A percentile compares a stretch with the other conserved stretches of the same genome.
These are phyloP conservation scores for Onychostoma macrolepis DNA, from an alignment of 2,113 vertebrate species.

Conservation along the genomic window DNA sequence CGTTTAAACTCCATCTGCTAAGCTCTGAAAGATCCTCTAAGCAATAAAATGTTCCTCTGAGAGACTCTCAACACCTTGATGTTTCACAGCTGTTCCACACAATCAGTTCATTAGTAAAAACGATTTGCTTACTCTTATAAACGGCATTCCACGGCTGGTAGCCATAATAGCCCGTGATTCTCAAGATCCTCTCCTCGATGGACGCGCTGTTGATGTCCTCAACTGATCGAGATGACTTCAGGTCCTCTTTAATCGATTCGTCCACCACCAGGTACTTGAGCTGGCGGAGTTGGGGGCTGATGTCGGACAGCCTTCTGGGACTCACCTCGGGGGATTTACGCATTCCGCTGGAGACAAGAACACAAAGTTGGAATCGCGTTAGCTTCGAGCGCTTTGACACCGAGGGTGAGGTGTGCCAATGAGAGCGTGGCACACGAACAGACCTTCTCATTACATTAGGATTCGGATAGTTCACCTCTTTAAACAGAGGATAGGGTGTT, in stretches of 20 bases:
- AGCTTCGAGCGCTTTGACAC: constrained; percentile 28
- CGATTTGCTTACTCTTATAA: constrained; percentile 84
- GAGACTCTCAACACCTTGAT: neutral
- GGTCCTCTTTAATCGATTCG: constrained; percentile 92
- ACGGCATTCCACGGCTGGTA: constrained; percentile 92
- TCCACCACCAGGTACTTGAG: constrained; percentile 95
- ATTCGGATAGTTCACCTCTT: neutral
- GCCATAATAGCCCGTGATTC: constrained; percentile 94
- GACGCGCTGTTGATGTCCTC: constrained; percentile 92
- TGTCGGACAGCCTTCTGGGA: constrained; percentile 93
- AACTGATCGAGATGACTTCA: constrained; percentile 91
- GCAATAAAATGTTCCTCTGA: neutral
- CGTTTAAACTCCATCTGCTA: neutral
- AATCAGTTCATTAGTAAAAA: neutral
- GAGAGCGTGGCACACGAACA: constrained; percentile 9
- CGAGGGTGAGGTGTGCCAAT: constrained; percentile 25
- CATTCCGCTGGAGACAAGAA: constrained; percentile 82
- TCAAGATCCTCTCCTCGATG: constrained; percentile 90
- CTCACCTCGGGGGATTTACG: constrained; percentile 91
- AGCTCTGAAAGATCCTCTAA: neutral
- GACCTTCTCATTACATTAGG: constrained; percentile 31
- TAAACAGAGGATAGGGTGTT: neutral
- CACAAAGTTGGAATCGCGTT: constrained; percentile 52
- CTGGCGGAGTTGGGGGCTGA: constrained; percentile 95
- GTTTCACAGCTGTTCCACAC: neutral